Base-by-base conservation (phyloP, 2,888 invertebrate genomes). In the Mimas tiliae region DNA sequence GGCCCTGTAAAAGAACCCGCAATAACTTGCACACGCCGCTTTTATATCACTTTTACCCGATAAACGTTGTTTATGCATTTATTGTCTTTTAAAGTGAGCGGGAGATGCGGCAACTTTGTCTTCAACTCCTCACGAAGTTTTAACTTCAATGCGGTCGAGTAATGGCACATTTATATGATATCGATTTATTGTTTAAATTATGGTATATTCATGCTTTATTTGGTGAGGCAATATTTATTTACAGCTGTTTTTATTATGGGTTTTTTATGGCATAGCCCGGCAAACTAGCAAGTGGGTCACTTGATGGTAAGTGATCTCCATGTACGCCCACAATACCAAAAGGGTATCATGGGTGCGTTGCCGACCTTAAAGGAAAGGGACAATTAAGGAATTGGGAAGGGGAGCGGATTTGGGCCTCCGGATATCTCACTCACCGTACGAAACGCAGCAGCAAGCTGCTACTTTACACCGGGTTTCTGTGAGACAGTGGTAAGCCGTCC, bases 31-130 rank as follows among this genome's bases (percentile, higher is more conserved):
- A 38, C 42, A 42, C 38, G 16, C 11, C 16, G 58, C 45, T 65
- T 58, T 63, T 52, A 63, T 63, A 63, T 52, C 63, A 63, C 63
- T 63, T 52, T 66, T 63, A 63, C 47, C 33, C 62, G 52, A 47
- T 66, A 65, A 51, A 27, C 38, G 50, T 51, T 62, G 19, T 62
- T 65, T 65, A 63, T 63, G 51, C 52, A 66, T 63, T 66, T 53
- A 66, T 66, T 66, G 63, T 63, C 45, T 45, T 47, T 33, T 38
- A 64, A 64, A 51, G 63, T 51, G 51, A 64, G 16, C 63, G 52
- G n/a, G 27, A 27, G 52, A 42, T 6, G 38, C 58, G 19, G 52
- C 52, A 27, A 14, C 33, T 58, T 38, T 38, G 42, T 58, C 58
- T 19, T 58, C 38, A 34, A 16, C 55, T 16, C 45, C 45, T 45